Conservation (phyloP, 53 echinoderm and acorn worm genomes). For the Holothuria scabra region DNA sequence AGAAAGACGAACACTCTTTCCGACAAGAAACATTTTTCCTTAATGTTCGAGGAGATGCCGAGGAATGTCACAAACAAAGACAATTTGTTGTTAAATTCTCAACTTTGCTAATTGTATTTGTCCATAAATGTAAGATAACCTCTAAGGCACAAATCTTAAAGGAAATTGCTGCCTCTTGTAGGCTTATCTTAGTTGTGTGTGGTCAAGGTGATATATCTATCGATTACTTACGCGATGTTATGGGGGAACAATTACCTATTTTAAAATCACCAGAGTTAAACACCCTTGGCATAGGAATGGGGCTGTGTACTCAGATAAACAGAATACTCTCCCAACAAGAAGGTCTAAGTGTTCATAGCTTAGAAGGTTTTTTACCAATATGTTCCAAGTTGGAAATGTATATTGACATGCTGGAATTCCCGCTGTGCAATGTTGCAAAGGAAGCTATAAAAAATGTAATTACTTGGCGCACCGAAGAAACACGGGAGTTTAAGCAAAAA, state of each 20-base stretch:
- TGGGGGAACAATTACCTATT: too few species aligned
- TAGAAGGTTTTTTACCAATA: background rate
- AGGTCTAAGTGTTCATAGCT: background rate
- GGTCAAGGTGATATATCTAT: too few species aligned
- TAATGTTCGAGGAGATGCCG: conserved; percentile 22
- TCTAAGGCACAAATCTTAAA: too few species aligned
- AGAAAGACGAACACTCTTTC: background rate
- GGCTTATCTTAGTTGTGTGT: too few species aligned
- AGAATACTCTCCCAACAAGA: background rate
- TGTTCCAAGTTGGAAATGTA: background rate
- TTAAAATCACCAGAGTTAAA: too few species aligned
- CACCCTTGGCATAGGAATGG: background rate
- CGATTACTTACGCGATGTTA: too few species aligned
- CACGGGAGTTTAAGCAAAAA: background rate
- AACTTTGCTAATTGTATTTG: background rate
- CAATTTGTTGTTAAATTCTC: conserved; percentile 14
- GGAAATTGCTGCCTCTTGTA: too few species aligned
- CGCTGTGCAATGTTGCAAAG: background rate
- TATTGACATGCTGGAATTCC: background rate
- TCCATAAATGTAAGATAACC: background rate
- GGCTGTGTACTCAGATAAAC: background rate
- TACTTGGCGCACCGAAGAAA: background rate
- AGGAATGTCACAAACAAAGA: background rate
- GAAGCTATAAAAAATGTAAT: background rate
- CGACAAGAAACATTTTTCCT: conserved; percentile 1